A percentile compares a stretch with the other conserved stretches of the same genome.
These are phyloP conservation scores for Nezara viridula DNA, from an alignment of 2,888 invertebrate species.

Conservation along the genomic window DNA sequence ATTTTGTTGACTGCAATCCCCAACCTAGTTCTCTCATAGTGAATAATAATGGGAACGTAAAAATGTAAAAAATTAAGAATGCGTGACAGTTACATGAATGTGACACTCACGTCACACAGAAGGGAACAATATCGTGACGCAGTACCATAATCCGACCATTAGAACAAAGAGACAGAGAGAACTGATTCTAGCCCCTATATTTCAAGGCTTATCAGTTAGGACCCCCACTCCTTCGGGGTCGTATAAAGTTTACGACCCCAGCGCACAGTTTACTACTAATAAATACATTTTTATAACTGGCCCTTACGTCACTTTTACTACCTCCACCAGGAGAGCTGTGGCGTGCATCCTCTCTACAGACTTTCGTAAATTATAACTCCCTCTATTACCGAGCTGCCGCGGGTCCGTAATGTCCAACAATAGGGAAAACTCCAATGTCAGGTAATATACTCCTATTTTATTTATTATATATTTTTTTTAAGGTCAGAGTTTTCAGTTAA, in stretches of 20 bases:
- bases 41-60: too few relatives aligned
- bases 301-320: constrained; percentile 27
- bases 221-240: neutral
- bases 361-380: constrained; percentile 33
- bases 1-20: too few relatives aligned
- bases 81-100: neutral
- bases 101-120: neutral
- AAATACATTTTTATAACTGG: constrained; percentile 42
- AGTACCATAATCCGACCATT: neutral
- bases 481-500: neutral
- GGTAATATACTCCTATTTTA: neutral
- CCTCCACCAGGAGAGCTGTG: neutral
- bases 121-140: neutral
- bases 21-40: too few relatives aligned
- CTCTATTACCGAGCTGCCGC: neutral
- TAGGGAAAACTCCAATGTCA: neutral
- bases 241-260: constrained; percentile 35
- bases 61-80: neutral
- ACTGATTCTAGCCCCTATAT: neutral
- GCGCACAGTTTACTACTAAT: constrained; percentile 12
- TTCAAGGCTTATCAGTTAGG: neutral
- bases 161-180: constrained; percentile 8
- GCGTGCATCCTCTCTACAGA: neutral
- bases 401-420: neutral
- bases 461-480: neutral